Evolutionary conservation across 2,888 invertebrate species (phyloP).

Genomic region (Liposcelis brunnea): DNA sequence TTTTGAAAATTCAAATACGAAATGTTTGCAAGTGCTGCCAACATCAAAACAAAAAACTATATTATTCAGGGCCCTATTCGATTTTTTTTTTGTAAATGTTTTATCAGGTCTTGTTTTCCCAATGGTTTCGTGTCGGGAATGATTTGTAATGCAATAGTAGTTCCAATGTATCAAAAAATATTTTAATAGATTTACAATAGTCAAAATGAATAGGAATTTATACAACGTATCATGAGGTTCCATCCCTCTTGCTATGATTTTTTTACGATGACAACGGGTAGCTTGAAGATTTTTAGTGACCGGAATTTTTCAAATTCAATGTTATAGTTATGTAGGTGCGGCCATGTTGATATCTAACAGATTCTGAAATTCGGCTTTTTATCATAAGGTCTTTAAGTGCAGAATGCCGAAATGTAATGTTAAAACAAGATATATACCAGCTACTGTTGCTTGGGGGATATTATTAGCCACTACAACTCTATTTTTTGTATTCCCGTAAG

Average conservation of each 20-base stretch:
- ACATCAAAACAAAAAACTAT: neutral
- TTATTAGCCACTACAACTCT: conserved; percentile 82
- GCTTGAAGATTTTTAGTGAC: no score
- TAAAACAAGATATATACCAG: conserved; percentile 93
- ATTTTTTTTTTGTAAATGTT: no score
- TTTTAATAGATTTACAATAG: no score
- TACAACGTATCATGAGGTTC: no score
- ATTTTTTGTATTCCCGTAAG: conserved; percentile 97
- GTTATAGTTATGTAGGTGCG: conserved; percentile 22
- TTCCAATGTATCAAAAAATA: no score
- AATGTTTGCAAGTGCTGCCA: neutral
- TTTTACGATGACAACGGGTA: no score
- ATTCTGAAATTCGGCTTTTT: neutral
- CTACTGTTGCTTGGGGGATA: conserved; percentile 95
- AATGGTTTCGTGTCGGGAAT: no score
- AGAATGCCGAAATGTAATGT: conserved; percentile 93
- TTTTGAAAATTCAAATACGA: conserved; percentile 13
- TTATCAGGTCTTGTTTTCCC: no score
- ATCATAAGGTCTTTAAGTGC: conserved; percentile 17
- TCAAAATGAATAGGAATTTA: no score
- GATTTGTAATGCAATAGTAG: no score
- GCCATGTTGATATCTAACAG: conserved; percentile 35
- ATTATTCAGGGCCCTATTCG: conserved; percentile 3
- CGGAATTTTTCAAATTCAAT: no score
- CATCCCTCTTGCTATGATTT: no score